Evolutionary conservation across 2,797 vertebrate species (phyloP), one percentile per base, ranked within the genome.

Genomic region (Amblyopsis hoosieri): DNA sequence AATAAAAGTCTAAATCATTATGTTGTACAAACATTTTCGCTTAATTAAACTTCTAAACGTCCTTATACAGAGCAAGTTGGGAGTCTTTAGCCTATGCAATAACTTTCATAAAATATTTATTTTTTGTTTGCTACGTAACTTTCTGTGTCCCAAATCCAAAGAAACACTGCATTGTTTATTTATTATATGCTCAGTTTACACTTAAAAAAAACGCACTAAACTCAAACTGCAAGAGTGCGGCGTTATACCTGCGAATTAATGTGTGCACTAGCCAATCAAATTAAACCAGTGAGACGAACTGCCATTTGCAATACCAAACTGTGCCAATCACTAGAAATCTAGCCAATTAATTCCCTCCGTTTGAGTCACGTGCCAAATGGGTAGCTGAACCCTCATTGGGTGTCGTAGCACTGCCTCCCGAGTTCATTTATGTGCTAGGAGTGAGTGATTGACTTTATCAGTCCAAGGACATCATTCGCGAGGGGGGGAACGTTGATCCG

Each of bases 361-460:
- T 64, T 57, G 57, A 59, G 90, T 96, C 94, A 96, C 92, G 93
- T 98, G 96, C 83, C 66, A 8, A 64, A 72, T 17, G 85, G 80
- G 82, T 81, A 86, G 92, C 90, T 57, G 82, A 49, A 72, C 89
- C 84, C 89, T 82, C 88, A 97, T 97, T 97, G 95, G 95, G 78
- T 74, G 83, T 70, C 80, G 86, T 85, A 81, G 92, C 87, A 86
- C 92, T 91, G 95, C 94, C 94, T 94, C 95, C 93, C 86, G 94
- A 92, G 93, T 94, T 91, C 93, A 95, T 95, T 95, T 96, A 95
- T 98, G 96, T 96, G 94, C 90, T 88, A 91, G 93, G 93, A 94
- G 93, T 96, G 94, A 95, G 94, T 95, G 95, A 94, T 94, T 95
- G 95, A 95, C 93, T 95, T 95, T 94, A 95, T 93, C 96, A 98